A percentile compares a stretch with the other conserved stretches of the same genome.
phyloP scores from a whole-genome alignment of 1,140 invertebrate species.

The Pantala flavescens region DNA sequence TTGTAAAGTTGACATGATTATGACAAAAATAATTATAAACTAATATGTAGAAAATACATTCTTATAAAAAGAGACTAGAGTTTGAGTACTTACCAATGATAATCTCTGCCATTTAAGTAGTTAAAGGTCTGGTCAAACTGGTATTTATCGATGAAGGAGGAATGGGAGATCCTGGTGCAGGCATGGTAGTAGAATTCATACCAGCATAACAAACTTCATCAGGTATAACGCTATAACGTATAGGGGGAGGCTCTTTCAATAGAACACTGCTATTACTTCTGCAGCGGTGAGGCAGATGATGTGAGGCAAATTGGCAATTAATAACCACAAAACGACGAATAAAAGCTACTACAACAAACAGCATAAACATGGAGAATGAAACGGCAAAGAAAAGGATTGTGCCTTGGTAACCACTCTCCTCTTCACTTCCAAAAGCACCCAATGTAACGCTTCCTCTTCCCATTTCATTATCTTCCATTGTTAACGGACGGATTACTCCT shows the following conservation, averaged over 20 bases:
- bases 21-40: no score
- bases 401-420: background rate
- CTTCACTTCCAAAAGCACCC: background rate
- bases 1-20: no score
- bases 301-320: background rate
- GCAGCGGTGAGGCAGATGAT: background rate
- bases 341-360: background rate
- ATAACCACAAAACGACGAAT: background rate
- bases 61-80: no score
- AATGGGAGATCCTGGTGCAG: background rate
- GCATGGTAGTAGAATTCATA: background rate
- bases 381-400: background rate
- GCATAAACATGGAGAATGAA: background rate
- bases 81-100: background rate
- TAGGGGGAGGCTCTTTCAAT: background rate
- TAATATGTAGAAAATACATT: no score
- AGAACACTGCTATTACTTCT: conserved; percentile 1
- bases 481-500: background rate
- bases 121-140: background rate
- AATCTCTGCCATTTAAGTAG: background rate
- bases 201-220: conserved; percentile 5
- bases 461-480: background rate
- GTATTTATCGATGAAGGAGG: background rate
- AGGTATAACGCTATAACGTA: background rate
- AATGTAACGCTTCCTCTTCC: background rate